Percentiles rank a stretch among this genome's conserved stretches.
These are phyloP conservation scores for Apodemus speciosus DNA, from an alignment of 2,113 vertebrate genomes.

Conservation along the genomic window DNA sequence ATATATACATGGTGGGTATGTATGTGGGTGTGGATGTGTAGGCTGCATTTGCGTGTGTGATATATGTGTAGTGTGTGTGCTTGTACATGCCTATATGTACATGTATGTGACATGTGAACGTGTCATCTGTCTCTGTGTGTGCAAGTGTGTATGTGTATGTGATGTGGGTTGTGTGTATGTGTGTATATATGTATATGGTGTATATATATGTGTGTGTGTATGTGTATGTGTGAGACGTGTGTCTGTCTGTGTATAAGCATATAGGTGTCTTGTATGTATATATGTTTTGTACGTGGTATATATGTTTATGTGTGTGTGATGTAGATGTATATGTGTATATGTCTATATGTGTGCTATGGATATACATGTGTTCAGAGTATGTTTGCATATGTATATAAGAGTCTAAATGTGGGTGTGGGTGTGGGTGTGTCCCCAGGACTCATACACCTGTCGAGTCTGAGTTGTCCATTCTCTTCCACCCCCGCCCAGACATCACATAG, in stretches of 20 bases:
- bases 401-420: background rate
- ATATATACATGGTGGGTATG: background rate
- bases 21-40: background rate
- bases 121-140: background rate
- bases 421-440: fast-evolving
- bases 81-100: too few species aligned
- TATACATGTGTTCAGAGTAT: background rate
- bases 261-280: background rate
- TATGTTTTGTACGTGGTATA: background rate
- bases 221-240: background rate
- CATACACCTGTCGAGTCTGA: fast-evolving
- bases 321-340: background rate
- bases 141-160: background rate
- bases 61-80: background rate
- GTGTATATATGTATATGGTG: background rate
- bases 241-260: background rate
- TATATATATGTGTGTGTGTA: too few species aligned
- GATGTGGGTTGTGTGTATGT: background rate
- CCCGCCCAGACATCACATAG: fast-evolving
- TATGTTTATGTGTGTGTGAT: background rate
- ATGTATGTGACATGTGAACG: background rate
- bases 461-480: background rate
- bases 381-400: background rate
- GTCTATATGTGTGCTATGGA: background rate
- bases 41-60: background rate